A percentile compares a stretch with the other conserved stretches of the same genome.
Evolutionary conservation across 2,888 invertebrate genomes (phyloP).

Genomic region (Deilephila elpenor): DNA sequence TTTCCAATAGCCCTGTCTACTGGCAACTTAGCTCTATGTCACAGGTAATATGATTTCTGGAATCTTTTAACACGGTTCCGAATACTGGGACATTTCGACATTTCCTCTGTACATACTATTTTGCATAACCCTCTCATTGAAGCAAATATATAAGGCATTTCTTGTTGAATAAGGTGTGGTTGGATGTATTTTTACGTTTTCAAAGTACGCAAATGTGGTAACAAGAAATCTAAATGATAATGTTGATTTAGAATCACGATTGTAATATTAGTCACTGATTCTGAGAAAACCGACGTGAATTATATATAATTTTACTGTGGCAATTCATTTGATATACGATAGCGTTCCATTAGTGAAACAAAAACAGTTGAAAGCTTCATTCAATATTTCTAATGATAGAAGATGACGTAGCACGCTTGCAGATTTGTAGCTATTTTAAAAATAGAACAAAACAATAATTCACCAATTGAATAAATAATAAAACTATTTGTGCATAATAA

Average conservation of each 20-base stretch:
- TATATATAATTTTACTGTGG: too few species aligned
- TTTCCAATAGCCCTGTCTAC: not conserved
- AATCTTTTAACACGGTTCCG: conserved; percentile 22
- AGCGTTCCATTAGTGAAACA: too few species aligned
- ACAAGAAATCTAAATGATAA: too few species aligned
- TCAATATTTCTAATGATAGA: too few species aligned
- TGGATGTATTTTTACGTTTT: not conserved
- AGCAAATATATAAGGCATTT: conserved; percentile 6
- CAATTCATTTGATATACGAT: too few species aligned
- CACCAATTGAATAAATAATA: not conserved
- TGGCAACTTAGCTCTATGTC: not conserved
- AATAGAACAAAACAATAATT: not conserved
- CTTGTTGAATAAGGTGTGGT: not conserved
- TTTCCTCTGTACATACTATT: conserved; percentile 20
- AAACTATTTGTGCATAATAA: not conserved
- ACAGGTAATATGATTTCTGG: conserved; percentile 11
- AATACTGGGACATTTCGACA: conserved; percentile 6
- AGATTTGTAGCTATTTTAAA: too few species aligned
- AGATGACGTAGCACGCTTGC: too few species aligned
- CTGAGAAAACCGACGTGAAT: too few species aligned
- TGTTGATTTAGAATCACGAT: too few species aligned
- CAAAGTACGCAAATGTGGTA: too few species aligned
- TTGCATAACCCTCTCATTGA: conserved; percentile 13
- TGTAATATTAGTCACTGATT: too few species aligned
- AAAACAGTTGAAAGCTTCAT: too few species aligned